Evolutionary conservation across 2,888 invertebrate genomes (phyloP).

Genomic region (Frankliniella fusca): DNA sequence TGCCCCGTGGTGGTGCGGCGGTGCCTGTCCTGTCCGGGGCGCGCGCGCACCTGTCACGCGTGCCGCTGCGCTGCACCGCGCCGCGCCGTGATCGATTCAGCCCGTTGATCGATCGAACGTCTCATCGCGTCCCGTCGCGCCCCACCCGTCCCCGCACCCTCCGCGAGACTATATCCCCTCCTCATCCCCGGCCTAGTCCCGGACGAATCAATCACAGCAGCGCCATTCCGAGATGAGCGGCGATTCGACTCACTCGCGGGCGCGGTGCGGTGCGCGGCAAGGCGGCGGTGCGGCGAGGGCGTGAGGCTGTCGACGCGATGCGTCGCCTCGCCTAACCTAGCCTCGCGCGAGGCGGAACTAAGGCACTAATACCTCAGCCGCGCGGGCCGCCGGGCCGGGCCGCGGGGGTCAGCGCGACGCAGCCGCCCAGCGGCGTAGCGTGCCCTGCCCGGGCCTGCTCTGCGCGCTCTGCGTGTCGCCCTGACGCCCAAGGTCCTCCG

Average conservation of each 20-base stretch:
- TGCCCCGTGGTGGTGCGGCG: not conserved
- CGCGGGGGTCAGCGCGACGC: too few relatives aligned
- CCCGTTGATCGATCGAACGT: slow-evolving; percentile 13
- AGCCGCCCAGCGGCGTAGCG: too few relatives aligned
- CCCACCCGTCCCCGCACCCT: too few relatives aligned
- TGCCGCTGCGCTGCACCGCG: not conserved
- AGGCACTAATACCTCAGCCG: too few relatives aligned
- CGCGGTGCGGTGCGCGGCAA: not conserved
- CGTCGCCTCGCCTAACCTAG: too few relatives aligned
- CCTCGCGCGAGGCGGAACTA: too few relatives aligned
- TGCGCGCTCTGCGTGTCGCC: not conserved
- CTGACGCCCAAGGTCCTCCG: too few relatives aligned
- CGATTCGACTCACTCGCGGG: not conserved
- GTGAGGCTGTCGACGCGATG: not conserved
- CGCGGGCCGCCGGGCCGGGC: too few relatives aligned
- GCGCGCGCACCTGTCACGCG: not conserved
- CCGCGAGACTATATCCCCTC: too few relatives aligned
- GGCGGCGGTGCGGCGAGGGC: not conserved
- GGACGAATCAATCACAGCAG: not conserved
- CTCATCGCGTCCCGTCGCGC: not conserved
- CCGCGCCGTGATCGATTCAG: slow-evolving; percentile 7
- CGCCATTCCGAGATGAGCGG: not conserved
- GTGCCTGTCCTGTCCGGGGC: too few relatives aligned
- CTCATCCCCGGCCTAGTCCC: not conserved
- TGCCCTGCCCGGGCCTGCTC: not conserved